Conservation (phyloP, 2,888 invertebrate species). For the Cephus nigrinus region DNA sequence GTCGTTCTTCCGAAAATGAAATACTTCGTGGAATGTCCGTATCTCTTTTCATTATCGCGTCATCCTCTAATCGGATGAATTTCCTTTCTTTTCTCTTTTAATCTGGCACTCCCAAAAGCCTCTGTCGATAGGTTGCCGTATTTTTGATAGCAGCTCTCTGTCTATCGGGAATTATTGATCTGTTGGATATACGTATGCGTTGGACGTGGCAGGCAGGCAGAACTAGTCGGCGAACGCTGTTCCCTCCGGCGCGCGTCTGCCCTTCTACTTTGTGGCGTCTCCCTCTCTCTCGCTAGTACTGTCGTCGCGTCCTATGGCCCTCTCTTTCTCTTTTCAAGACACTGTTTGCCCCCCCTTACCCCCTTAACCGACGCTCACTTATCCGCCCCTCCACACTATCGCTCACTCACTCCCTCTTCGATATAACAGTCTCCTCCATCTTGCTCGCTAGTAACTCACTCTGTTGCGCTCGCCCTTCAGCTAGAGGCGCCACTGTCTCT, state of each 20-base stretch:
- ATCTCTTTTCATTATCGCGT: neutral
- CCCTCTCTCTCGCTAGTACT: slow-evolving; percentile 6
- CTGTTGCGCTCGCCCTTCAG: neutral
- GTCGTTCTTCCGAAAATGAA: neutral
- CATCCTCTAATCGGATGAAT: neutral
- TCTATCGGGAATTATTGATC: slow-evolving; percentile 58
- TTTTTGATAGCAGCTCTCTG: neutral
- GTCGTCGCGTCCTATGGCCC: neutral
- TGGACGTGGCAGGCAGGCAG: slow-evolving; percentile 33
- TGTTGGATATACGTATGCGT: slow-evolving; percentile 36
- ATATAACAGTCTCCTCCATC: neutral
- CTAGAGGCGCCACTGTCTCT: neutral
- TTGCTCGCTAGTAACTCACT: neutral
- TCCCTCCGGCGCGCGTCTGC: slow-evolving; percentile 60
- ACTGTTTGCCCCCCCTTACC: slow-evolving; percentile 12
- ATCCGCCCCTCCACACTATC: neutral
- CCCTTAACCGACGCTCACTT: neutral
- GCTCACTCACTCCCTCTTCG: neutral
- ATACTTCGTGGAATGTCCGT: neutral
- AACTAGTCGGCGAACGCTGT: slow-evolving; percentile 50
- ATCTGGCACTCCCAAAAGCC: neutral
- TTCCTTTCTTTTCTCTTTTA: neutral
- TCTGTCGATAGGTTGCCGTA: neutral
- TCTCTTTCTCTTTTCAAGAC: slow-evolving; percentile 14
- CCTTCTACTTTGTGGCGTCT: slow-evolving; percentile 37